Percentiles rank a stretch among this genome's conserved stretches.
phyloP scores from a whole-genome alignment of 2,113 vertebrate genomes.

The Diglossa brunneiventris region DNA sequence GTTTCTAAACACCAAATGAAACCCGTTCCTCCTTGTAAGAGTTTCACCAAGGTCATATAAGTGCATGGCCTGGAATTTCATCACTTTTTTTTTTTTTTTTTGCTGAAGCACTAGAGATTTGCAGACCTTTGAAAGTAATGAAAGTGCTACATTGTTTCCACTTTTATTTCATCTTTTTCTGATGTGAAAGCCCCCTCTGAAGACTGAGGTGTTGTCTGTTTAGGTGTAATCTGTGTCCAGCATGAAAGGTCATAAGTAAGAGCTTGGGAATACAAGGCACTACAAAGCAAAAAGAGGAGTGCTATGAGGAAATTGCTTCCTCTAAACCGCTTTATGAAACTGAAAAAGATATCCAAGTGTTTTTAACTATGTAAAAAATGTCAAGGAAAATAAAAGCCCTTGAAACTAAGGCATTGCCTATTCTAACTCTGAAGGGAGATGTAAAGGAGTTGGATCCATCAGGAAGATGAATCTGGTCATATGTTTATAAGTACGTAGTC shows the following conservation, averaged over 20 bases:
- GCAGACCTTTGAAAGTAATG: conserved; percentile 22
- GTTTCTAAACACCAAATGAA: not conserved
- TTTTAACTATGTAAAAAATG: not conserved
- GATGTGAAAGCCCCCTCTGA: conserved; percentile 7
- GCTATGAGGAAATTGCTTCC: not conserved
- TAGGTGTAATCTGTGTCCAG: not conserved
- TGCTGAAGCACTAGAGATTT: not conserved
- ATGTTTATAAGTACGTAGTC: not conserved
- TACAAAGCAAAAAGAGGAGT: not conserved
- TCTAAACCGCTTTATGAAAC: not conserved
- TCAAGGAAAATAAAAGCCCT: not conserved
- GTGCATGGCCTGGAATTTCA: not conserved
- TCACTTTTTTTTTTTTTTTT: not conserved
- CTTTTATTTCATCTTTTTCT: not conserved
- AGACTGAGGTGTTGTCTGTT: not conserved
- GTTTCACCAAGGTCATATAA: not conserved
- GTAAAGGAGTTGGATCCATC: not conserved
- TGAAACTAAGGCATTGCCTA: not conserved
- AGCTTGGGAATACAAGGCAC: not conserved
- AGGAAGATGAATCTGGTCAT: not conserved
- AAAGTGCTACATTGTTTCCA: not conserved
- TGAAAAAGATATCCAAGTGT: not conserved
- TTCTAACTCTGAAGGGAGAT: not conserved
- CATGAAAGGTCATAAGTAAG: conserved; percentile 13
- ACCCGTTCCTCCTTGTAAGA: not conserved